Percentiles rank a stretch among this genome's conserved stretches.
These are phyloP conservation scores for Pectinophora gossypiella DNA, from an alignment of 1,140 invertebrate genomes.

Conservation along the genomic window DNA sequence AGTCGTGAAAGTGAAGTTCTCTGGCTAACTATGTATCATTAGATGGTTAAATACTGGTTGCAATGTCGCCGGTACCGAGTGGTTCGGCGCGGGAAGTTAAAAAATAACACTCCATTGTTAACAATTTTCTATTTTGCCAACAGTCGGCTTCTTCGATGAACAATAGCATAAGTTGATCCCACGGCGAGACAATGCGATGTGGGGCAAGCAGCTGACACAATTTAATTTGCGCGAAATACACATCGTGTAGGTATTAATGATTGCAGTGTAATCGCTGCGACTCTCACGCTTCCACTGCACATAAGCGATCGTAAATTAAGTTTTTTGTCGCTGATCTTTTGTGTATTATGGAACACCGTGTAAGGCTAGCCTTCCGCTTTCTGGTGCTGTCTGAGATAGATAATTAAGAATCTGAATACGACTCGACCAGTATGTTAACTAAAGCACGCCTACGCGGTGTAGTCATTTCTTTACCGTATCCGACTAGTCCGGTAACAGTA, in stretches of 20 bases:
- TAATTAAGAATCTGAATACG: too few relatives aligned
- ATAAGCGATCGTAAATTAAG: constrained; percentile 4
- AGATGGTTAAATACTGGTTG: constrained; percentile 1
- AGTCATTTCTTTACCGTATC: too few relatives aligned
- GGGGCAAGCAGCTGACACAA: constrained; percentile 65
- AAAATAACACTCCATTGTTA: constrained; percentile 50
- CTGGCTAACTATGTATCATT: background rate
- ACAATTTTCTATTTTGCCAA: constrained; percentile 56
- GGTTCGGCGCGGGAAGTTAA: constrained; percentile 22
- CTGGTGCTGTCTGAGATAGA: too few relatives aligned
- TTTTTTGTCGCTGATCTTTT: background rate
- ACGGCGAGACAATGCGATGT: constrained; percentile 64
- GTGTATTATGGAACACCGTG: background rate
- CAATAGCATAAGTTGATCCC: constrained; percentile 56
- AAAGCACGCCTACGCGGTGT: too few relatives aligned
- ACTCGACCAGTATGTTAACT: too few relatives aligned
- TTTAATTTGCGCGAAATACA: constrained; percentile 60
- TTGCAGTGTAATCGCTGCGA: constrained; percentile 38
- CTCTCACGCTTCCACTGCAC: constrained; percentile 46
- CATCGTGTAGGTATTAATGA: constrained; percentile 30
- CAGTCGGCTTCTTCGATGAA: constrained; percentile 39
- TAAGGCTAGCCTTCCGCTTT: background rate
- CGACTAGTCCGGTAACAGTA: too few relatives aligned
- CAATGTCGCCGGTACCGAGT: constrained; percentile 5
- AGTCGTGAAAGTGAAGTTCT: constrained; percentile 2